Evolutionary conservation across 2,888 invertebrate species (phyloP).

Genomic region (Caenorhabditis plicata): DNA sequence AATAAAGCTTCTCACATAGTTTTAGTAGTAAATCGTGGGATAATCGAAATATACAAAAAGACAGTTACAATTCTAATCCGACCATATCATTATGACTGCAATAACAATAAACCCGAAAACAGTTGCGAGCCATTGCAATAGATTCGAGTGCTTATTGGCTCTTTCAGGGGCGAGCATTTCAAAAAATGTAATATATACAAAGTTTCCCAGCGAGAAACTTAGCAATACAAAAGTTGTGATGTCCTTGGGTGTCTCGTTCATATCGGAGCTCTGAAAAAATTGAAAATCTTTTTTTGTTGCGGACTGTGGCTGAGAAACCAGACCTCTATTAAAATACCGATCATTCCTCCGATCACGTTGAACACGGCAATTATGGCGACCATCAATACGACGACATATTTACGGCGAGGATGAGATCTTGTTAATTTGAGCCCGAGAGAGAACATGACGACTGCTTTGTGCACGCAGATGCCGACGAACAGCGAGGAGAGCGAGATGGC

Average conservation of each 20-base stretch:
- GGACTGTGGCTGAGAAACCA: no score
- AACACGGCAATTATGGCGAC: conserved; percentile 27
- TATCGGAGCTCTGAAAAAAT: conserved; percentile 29
- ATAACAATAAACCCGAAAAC: conserved; percentile 39
- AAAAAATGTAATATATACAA: conserved; percentile 52
- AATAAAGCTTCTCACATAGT: no score
- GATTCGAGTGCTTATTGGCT: conserved; percentile 33
- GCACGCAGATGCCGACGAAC: conserved; percentile 50
- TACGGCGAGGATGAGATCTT: conserved; percentile 19
- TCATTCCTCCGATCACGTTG: conserved; percentile 38
- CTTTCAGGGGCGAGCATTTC: conserved; percentile 50
- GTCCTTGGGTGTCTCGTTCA: conserved; percentile 31
- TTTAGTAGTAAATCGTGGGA: no score
- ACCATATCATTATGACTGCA: conserved; percentile 28
- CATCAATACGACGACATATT: conserved; percentile 30
- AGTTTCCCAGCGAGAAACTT: conserved; percentile 49
- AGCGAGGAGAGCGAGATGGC: conserved; percentile 33
- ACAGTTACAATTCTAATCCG: no score
- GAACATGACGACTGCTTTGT: conserved; percentile 47
- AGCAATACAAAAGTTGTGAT: conserved; percentile 34
- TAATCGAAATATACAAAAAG: no score
- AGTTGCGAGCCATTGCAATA: conserved; percentile 42
- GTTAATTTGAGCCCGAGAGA: conserved; percentile 15
- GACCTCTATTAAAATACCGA: conserved; percentile 50
- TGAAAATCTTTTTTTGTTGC: no score